phyloP scores from a whole-genome alignment of 2,113 vertebrate species.

The Hipposideros armiger region DNA sequence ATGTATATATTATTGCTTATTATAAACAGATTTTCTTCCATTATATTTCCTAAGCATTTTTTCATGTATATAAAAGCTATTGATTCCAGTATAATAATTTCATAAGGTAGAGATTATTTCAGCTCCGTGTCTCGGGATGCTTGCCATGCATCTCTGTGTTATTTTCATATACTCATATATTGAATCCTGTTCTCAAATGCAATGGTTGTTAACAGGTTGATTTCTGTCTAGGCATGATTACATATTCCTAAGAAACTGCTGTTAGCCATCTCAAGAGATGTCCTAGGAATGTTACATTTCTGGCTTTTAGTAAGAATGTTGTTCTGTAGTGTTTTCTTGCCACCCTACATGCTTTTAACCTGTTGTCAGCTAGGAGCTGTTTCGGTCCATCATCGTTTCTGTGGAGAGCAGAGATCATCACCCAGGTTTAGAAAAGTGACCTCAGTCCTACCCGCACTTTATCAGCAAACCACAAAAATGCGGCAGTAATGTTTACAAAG shows the following conservation, averaged over 20 bases:
- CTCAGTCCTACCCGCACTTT: not conserved
- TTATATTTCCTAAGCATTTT: constrained; percentile 33
- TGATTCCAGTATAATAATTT: constrained; percentile 6
- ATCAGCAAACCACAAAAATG: not conserved
- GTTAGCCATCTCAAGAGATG: not conserved
- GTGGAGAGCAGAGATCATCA: not conserved
- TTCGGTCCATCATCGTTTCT: not conserved
- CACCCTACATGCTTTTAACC: not conserved
- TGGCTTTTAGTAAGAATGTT: not conserved
- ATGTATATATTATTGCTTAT: not conserved
- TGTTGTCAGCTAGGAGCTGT: not conserved
- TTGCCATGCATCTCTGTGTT: not conserved
- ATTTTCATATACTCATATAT: not conserved
- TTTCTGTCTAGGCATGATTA: not conserved
- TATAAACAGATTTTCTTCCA: not conserved
- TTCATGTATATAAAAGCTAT: not conserved
- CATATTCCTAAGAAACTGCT: not conserved
- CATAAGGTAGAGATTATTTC: constrained; percentile 5
- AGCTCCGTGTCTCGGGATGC: not conserved
- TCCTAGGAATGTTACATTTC: not conserved
- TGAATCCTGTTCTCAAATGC: not conserved
- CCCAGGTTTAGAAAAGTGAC: not conserved
- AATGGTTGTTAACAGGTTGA: not conserved
- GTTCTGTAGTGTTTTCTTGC: not conserved
- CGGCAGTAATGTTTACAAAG: not conserved